Conservation (phyloP, 2,113 vertebrate species). For the Caracal caracal region DNA sequence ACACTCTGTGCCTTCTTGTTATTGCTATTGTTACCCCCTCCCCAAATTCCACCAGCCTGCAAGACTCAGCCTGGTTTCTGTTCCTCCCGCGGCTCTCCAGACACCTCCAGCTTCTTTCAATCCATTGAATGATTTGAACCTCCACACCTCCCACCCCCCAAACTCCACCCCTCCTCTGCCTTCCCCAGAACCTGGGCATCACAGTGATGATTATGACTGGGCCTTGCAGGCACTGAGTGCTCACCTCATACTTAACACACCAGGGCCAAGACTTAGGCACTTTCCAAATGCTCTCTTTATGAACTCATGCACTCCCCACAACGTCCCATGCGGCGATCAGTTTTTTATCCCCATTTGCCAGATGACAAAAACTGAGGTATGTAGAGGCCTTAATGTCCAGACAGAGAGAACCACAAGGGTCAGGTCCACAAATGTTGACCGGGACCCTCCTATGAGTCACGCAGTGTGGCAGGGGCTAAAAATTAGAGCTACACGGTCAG, state of each 20-base stretch:
- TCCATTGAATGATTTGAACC: not conserved
- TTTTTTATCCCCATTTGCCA: constrained; percentile 23
- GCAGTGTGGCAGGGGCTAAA: not conserved
- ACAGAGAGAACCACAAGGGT: not conserved
- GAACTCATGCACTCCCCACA: not conserved
- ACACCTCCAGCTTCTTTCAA: not conserved
- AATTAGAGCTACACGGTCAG: not conserved
- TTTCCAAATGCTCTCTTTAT: not conserved
- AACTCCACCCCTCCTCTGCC: not conserved
- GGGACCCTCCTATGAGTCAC: not conserved
- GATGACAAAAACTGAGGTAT: not conserved
- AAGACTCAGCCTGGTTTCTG: not conserved
- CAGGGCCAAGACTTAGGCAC: not conserved
- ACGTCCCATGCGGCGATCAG: too few relatives aligned
- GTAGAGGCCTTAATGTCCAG: not conserved
- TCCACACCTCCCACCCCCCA: not conserved
- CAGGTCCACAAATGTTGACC: not conserved
- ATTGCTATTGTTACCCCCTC: not conserved
- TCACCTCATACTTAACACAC: not conserved
- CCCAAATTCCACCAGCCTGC: not conserved
- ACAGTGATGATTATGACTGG: not conserved
- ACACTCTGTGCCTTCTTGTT: not conserved
- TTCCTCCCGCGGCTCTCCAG: not conserved
- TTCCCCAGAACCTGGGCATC: not conserved
- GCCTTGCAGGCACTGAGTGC: not conserved